These are phyloP conservation scores for Plecturocebus donacophilus DNA, from an alignment of 2,113 vertebrate genomes.

Conservation along the genomic window DNA sequence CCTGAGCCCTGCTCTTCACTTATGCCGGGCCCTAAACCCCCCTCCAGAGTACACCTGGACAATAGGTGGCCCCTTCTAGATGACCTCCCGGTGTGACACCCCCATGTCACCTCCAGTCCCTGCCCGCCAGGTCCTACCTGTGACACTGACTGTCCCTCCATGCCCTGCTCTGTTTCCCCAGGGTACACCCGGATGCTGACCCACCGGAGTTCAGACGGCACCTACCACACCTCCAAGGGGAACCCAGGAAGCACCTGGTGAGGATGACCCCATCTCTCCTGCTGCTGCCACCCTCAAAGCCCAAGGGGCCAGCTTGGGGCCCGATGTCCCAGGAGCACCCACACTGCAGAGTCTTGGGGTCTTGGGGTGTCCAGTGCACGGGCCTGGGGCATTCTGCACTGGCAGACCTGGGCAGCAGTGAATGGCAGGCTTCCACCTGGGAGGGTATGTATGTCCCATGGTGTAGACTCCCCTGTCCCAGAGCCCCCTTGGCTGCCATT, in stretches of 20 bases:
- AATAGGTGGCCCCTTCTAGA: no score
- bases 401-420: neutral
- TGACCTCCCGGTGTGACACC: no score
- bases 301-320: neutral
- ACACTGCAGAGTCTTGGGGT: neutral
- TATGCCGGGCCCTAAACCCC: neutral
- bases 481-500: neutral
- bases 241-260: constrained; percentile 51
- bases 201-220: neutral
- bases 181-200: constrained; percentile 22
- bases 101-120: neutral
- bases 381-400: no score
- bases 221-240: neutral
- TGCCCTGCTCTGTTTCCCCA: neutral
- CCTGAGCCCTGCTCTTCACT: no score
- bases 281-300: neutral
- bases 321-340: neutral
- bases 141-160: neutral
- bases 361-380: fast-evolving
- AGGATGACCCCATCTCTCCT: neutral
- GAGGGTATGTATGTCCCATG: neutral
- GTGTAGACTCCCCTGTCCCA: neutral
- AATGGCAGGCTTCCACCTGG: neutral
- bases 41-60: neutral
- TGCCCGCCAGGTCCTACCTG: neutral